Conservation (phyloP, 2,797 vertebrate genomes). For the Apodemus agrarius region DNA sequence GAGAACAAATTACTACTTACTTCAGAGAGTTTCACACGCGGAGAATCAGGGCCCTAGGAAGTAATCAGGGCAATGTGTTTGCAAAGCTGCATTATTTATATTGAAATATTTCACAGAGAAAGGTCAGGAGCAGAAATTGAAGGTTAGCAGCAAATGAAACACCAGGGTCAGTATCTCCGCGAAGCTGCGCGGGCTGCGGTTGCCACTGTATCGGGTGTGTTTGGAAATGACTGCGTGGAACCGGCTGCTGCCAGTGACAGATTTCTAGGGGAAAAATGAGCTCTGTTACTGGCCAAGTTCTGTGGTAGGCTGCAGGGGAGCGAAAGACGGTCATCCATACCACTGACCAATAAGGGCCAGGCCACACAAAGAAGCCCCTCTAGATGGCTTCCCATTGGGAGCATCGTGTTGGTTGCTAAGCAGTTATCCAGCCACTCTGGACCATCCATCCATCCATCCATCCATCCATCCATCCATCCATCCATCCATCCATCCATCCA, state of each 20-base stretch:
- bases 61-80: slow-evolving; percentile 87
- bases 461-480: not conserved
- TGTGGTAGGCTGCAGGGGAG: not conserved
- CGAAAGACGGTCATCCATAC: fast-evolving
- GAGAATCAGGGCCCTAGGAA: slow-evolving; percentile 83
- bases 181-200: slow-evolving; percentile 63
- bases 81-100: slow-evolving; percentile 87
- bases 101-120: slow-evolving; percentile 84
- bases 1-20: slow-evolving; percentile 87
- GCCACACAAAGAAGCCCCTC: fast-evolving
- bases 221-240: not conserved
- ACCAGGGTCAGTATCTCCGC: slow-evolving; percentile 27
- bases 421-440: not conserved
- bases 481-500: not conserved
- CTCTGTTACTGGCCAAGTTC: not conserved
- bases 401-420: not conserved
- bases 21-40: slow-evolving; percentile 86
- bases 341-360: fast-evolving
- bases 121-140: slow-evolving; percentile 84
- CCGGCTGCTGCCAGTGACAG: not conserved
- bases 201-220: slow-evolving; percentile 56
- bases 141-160: slow-evolving; percentile 82
- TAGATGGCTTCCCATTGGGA: too few relatives aligned
- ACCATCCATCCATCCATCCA: too few relatives aligned
- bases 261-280: slow-evolving; percentile 38